A percentile compares a stretch with the other conserved stretches of the same genome.
phyloP scores from a whole-genome alignment of 2,797 vertebrate genomes.

The Prunella strophiata region DNA sequence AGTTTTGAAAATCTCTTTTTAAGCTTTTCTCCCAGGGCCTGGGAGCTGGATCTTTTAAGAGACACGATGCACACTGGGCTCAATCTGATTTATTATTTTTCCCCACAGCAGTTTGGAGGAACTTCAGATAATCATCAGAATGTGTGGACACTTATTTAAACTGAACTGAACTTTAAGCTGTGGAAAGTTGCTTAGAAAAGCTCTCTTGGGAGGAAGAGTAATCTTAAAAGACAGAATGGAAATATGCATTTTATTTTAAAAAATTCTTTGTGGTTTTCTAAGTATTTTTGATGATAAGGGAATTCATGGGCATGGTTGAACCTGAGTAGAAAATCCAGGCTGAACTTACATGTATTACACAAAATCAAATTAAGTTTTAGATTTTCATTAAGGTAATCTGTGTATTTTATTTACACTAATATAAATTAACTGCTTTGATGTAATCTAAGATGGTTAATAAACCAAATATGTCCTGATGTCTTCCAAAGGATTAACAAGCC shows the following conservation, averaged over 20 bases:
- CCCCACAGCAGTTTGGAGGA: not conserved
- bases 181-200: not conserved
- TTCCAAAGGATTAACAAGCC: not conserved
- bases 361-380: not conserved
- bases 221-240: not conserved
- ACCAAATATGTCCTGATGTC: not conserved
- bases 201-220: not conserved
- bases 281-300: not conserved
- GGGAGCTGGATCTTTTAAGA: not conserved
- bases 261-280: not conserved
- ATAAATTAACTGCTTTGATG: slow-evolving; percentile 42
- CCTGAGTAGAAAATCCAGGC: not conserved
- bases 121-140: slow-evolving; percentile 14
- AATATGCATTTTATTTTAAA: not conserved
- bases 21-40: not conserved
- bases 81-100: not conserved
- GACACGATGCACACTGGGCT: not conserved
- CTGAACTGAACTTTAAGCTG: not conserved
- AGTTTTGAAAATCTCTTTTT: not conserved
- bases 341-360: not conserved
- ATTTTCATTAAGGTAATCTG: not conserved
- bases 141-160: not conserved
- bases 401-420: slow-evolving; percentile 29
- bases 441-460: slow-evolving; percentile 15
- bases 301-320: not conserved